Conservation (phyloP, 1,140 invertebrate species). For the Manduca sexta region DNA sequence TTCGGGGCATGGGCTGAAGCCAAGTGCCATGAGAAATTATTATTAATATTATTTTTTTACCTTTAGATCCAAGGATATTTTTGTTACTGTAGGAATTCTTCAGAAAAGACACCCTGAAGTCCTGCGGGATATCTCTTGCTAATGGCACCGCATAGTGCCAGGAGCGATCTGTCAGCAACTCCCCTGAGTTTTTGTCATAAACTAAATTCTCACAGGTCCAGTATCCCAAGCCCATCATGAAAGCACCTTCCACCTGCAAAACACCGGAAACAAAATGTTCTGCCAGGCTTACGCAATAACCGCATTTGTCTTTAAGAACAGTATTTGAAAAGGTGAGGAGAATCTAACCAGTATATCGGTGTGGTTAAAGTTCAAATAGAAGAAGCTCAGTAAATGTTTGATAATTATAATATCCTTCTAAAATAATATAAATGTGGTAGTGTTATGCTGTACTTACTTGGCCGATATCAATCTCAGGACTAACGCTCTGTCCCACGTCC, state of each 20-base stretch:
- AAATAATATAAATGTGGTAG: not conserved
- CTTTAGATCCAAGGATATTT: slow-evolving; percentile 83
- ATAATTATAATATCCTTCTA: too few species aligned
- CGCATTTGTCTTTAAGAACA: too few species aligned
- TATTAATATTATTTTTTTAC: too few species aligned
- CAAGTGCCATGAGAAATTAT: too few species aligned
- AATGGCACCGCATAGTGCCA: slow-evolving; percentile 89
- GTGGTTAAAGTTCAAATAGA: too few species aligned
- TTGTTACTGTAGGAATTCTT: slow-evolving; percentile 80
- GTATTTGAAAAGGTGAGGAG: too few species aligned
- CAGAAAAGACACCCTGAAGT: slow-evolving; percentile 83
- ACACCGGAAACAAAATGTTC: too few species aligned
- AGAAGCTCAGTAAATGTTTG: too few species aligned
- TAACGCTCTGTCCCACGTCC: slow-evolving; percentile 83
- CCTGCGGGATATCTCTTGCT: slow-evolving; percentile 86
- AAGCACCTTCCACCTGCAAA: slow-evolving; percentile 80
- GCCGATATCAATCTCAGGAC: slow-evolving; percentile 86
- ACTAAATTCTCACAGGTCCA: slow-evolving; percentile 83
- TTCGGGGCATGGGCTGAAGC: too few species aligned
- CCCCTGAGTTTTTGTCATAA: slow-evolving; percentile 78
- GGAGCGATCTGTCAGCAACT: slow-evolving; percentile 81
- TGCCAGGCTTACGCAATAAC: too few species aligned
- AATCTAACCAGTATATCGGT: too few species aligned
- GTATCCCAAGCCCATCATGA: slow-evolving; percentile 89
- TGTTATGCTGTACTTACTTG: slow-evolving; percentile 75